Base-by-base conservation (phyloP, 1,140 invertebrate species). In the Diploscapter pachys region DNA sequence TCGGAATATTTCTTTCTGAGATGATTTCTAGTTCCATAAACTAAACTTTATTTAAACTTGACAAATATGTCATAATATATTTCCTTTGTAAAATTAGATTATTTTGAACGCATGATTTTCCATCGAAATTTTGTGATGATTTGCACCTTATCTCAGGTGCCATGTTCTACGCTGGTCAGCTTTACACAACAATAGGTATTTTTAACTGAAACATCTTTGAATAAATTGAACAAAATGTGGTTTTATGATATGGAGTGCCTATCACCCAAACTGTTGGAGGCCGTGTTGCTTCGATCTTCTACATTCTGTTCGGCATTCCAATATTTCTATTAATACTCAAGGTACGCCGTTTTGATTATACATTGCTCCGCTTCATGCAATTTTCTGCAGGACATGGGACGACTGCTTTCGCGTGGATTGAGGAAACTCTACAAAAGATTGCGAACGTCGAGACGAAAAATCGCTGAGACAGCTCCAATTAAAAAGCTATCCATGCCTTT, bases 251-350 rank as follows among this genome's bases (percentile, higher is more conserved):
- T 70, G 82, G 82, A 8, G 72, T 80, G 69, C 82, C 82, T 31
- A 76, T 75, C n/a, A 72, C 82, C 4, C 71, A 83, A 72, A 85
- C 82, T 9, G 56, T 63, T n/a, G 78, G 63, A 53, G 83, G 83
- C 8, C 64, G 80, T 71, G 54, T 84, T 55, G 80, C 81, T 57
- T 80, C 76, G 48, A 83, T 84, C 13, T 64, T 83, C 52, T 84
- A 84, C 66, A 86, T 86, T 68, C 76, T 84, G 67, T 73, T 84
- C 64, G 83, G 83, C 48, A 84, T 84, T 72, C 83, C 83, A 9
- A 76, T 83, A 48, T 84, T 84, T 71, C 77, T 84, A 48, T 71
- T 84, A 48, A 83, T 83, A 67, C 76, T 84, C 3, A 81, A 83
- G 73, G 73, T 73, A 65, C 3, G 51, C 61, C 55, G 52, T 72